These are phyloP conservation scores for Tilapia sparmanii DNA, from an alignment of 2,113 vertebrate genomes.

Conservation along the genomic window DNA sequence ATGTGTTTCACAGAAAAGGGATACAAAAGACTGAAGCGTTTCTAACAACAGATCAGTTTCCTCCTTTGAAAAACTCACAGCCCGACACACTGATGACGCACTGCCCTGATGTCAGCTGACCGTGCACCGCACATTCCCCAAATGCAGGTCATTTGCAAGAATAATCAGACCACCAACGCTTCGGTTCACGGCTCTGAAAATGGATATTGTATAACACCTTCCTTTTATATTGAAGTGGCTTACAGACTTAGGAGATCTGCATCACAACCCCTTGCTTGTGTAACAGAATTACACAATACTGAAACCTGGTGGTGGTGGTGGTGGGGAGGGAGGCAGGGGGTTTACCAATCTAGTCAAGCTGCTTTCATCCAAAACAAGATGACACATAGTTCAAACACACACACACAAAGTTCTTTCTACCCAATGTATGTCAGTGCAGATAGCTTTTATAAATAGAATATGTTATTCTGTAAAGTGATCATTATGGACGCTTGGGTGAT, in stretches of 20 bases:
- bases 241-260: constrained; percentile 9
- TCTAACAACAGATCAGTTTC: not conserved
- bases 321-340: not conserved
- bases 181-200: not conserved
- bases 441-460: not conserved
- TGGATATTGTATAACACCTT: constrained; percentile 31
- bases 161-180: not conserved
- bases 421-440: not conserved
- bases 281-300: constrained; percentile 50
- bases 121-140: not conserved
- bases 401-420: not conserved
- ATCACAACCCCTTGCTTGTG: constrained; percentile 29
- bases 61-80: not conserved
- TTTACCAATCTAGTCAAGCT: constrained; percentile 4
- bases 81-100: not conserved
- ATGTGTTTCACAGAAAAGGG: not conserved
- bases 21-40: not conserved
- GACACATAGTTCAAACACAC: not conserved
- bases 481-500: not conserved
- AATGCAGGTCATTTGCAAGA: not conserved
- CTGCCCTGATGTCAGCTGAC: not conserved
- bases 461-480: not conserved
- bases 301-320: not conserved
- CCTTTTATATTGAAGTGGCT: constrained; percentile 7
- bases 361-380: not conserved